Percentiles rank a stretch among this genome's conserved stretches.
phyloP scores from a whole-genome alignment of 2,797 vertebrate species.

The Periophthalmus magnuspinnatus region DNA sequence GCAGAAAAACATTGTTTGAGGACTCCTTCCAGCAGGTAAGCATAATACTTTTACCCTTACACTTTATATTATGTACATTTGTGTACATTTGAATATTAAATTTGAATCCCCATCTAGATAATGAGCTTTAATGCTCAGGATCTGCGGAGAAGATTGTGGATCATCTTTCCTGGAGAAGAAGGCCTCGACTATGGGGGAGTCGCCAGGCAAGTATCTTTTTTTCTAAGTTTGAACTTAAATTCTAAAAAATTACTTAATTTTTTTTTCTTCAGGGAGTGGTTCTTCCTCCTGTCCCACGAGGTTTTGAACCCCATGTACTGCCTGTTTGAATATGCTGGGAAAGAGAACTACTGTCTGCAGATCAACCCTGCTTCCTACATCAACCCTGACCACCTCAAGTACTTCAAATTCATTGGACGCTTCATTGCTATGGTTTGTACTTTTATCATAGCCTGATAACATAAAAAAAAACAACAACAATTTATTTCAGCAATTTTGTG shows the following conservation, averaged over 20 bases:
- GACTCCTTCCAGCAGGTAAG: conserved; percentile 97
- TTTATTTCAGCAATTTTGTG: background rate
- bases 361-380: conserved; percentile 98
- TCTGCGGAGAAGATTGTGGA: conserved; percentile 91
- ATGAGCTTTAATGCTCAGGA: conserved; percentile 98
- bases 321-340: conserved; percentile 98
- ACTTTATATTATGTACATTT: background rate
- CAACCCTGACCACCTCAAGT: conserved; percentile 98
- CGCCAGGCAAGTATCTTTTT: conserved; percentile 82
- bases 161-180: conserved; percentile 97
- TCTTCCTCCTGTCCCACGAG: conserved; percentile 97
- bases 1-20: conserved; percentile 94
- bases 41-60: background rate
- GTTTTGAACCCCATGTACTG: conserved; percentile 99
- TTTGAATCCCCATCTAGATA: conserved; percentile 76
- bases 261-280: conserved; percentile 88
- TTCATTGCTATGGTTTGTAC: conserved; percentile 95
- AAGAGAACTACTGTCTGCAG: conserved; percentile 99
- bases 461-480: background rate
- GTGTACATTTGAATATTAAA: background rate
- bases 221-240: background rate
- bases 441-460: background rate
- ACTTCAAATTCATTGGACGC: conserved; percentile 97
- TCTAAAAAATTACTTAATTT: conserved; percentile 6
- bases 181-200: conserved; percentile 98